A percentile compares a stretch with the other conserved stretches of the same genome.
phyloP scores from a whole-genome alignment of 2,113 vertebrate genomes.

The Xenopus laevis region DNA sequence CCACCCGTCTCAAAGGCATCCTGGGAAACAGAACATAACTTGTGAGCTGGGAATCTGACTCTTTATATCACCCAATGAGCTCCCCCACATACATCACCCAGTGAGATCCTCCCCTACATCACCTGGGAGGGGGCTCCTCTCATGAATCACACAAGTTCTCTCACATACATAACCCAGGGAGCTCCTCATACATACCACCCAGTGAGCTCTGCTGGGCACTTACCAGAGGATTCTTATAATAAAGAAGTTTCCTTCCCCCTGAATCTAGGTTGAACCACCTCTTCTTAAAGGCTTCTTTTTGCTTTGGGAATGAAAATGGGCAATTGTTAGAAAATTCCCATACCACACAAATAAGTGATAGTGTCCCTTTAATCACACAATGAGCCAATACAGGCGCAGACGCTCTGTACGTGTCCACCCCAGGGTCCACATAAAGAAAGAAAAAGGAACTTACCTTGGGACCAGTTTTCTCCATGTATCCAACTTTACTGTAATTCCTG shows the following conservation, averaged over 20 bases:
- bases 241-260: conserved; percentile 79
- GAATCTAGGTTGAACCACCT: conserved; percentile 89
- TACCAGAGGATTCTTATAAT: conserved; percentile 87
- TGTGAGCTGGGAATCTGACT: too few relatives aligned
- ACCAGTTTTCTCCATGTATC: conserved; percentile 95
- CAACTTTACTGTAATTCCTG: conserved; percentile 77
- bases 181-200: neutral
- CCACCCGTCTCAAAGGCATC: conserved; percentile 81
- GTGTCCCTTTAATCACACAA: neutral
- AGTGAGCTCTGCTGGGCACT: conserved; percentile 16
- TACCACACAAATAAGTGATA: too few relatives aligned
- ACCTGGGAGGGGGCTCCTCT: too few relatives aligned
- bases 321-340: too few relatives aligned
- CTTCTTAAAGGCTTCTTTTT: conserved; percentile 81
- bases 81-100: neutral
- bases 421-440: neutral
- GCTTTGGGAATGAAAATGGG: conserved; percentile 61
- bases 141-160: neutral
- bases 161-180: neutral
- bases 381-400: neutral
- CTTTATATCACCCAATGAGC: neutral
- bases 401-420: too few relatives aligned
- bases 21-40: conserved; percentile 56
- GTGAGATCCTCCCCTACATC: neutral
- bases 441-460: conserved; percentile 72